phyloP scores from a whole-genome alignment of 1,140 invertebrate species.

The Bombus superbus region DNA sequence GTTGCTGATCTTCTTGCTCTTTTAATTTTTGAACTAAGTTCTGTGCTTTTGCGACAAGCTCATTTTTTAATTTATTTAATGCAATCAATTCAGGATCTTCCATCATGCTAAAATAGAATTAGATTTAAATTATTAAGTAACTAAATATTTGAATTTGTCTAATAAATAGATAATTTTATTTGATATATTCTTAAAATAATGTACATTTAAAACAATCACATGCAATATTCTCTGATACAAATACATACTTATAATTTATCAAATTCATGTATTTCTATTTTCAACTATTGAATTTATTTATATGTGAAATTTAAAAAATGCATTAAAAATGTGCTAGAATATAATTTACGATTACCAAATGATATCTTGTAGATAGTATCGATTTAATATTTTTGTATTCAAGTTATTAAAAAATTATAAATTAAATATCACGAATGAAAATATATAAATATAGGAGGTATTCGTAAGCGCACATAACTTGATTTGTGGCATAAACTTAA shows the following conservation, averaged over 20 bases:
- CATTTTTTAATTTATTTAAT: conserved; percentile 11
- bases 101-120: conserved; percentile 23
- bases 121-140: background rate
- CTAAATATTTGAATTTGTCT: background rate
- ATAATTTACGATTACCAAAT: background rate
- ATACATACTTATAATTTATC: background rate
- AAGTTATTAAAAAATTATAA: background rate
- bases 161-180: background rate
- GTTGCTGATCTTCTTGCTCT: background rate
- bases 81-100: conserved; percentile 40
- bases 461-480: background rate
- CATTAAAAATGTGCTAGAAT: background rate
- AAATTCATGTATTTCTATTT: background rate
- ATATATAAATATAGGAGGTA: background rate
- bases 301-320: background rate
- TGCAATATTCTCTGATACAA: background rate
- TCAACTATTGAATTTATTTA: background rate
- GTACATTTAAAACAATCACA: background rate
- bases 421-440: background rate
- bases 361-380: background rate
- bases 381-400: background rate
- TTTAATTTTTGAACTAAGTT: conserved; percentile 18
- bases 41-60: background rate
- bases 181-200: background rate
- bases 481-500: background rate